A percentile compares a stretch with the other conserved stretches of the same genome.
phyloP scores from a whole-genome alignment of 2,113 vertebrate species.

The Ammodytes marinus region DNA sequence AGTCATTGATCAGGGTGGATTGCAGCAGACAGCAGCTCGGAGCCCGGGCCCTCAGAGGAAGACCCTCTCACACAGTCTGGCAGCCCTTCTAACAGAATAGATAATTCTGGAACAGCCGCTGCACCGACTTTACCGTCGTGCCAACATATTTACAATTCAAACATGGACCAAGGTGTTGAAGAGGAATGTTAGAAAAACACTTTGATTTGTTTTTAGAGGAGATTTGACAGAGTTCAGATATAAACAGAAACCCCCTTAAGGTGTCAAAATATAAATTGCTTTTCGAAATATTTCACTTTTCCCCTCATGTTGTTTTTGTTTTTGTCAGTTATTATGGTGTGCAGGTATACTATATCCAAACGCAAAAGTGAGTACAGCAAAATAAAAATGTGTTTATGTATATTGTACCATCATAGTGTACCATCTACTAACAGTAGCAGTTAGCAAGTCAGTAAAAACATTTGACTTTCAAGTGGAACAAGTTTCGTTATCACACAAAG shows the following conservation, averaged over 20 bases:
- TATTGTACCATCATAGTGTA: not conserved
- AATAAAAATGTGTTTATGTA: not conserved
- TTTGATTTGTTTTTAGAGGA: conserved; percentile 70
- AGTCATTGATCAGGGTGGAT: conserved; percentile 81
- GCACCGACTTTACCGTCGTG: conserved; percentile 60
- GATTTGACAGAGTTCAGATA: conserved; percentile 62
- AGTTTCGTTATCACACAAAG: not conserved
- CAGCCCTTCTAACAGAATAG: conserved; percentile 85
- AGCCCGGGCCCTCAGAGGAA: conserved; percentile 73
- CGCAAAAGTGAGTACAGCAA: not conserved
- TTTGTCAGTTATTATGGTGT: conserved; percentile 4
- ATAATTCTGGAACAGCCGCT: conserved; percentile 80
- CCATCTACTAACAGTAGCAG: not conserved
- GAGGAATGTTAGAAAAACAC: conserved; percentile 74
- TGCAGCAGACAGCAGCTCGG: conserved; percentile 77
- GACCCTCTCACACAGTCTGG: conserved; percentile 75
- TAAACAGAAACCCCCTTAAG: conserved; percentile 10
- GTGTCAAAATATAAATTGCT: conserved; percentile 23
- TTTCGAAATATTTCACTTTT: conserved; percentile 2
- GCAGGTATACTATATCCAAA: not conserved
- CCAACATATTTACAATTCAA: conserved; percentile 86
- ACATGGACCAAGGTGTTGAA: conserved; percentile 76
- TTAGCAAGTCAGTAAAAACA: not conserved
- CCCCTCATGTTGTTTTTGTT: not conserved
- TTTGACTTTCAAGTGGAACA: not conserved